Evolutionary conservation across 1,140 invertebrate species (phyloP), one percentile per base, ranked within the genome.

Genomic region (Globodera rostochiensis): DNA sequence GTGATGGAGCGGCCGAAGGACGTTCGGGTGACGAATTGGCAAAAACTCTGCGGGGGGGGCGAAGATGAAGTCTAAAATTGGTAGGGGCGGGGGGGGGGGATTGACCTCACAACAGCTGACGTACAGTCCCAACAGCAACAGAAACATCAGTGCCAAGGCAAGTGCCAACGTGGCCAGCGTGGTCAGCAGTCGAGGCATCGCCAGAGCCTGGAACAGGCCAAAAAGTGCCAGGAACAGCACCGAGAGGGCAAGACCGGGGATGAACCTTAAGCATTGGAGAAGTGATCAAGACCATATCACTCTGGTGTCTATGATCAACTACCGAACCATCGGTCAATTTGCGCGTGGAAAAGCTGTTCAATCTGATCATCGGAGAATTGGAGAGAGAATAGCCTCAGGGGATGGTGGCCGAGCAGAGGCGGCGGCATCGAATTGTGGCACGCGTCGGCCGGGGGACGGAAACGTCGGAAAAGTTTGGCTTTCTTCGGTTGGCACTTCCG

Each of bases 181-280:
- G 21, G 85, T 74, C 15, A 89, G 45, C 46, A 90, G 74, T 47
- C 85, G 77, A 25, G 86, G 86, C 86, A 85, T 79, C 5, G 79
- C 82, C 70, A 78, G n/a, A 3, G 77, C 77, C 70, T 89, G 88
- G 79, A 86, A 89, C 45, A 89, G 74, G 7, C 85, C 88, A 53
- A 86, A 90, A 21, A 89, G 70, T 6, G 88, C 82, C 19, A 89
- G 78, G 69, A 90, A 90, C 76, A 89, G 82, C 60, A 89, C 88
- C n/a, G 77, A 81, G 15, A 88, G 87, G 6, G 89, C 84, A 6
- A 89, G 74, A 13, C 85, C 89, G 46, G 88, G 89, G 66, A 89
- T 90, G 73, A 89, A 89, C 69, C 69, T 71, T 71, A 19, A 60
- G 11, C 9, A 60, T 8, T 21, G 19, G 67, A 21, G 67, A 69